These are phyloP conservation scores for Trinectes maculatus DNA, from an alignment of 2,113 vertebrate genomes.

Conservation along the genomic window DNA sequence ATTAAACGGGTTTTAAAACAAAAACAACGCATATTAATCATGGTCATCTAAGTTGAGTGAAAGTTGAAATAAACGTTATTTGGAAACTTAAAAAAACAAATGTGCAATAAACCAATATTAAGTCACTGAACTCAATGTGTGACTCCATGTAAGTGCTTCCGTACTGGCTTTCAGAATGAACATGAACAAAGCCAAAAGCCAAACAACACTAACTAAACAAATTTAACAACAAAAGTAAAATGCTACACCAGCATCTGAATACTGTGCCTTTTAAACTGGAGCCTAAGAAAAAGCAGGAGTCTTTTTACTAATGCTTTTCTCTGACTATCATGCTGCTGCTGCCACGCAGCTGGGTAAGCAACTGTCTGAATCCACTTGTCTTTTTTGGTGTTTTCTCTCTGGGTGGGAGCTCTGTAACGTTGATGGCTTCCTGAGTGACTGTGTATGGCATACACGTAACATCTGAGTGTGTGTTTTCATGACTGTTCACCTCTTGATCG, in stretches of 20 bases:
- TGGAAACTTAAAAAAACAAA: background rate
- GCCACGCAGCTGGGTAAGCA: slow-evolving; percentile 55
- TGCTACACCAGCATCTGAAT: background rate
- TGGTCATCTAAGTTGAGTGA: background rate
- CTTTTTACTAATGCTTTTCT: slow-evolving; percentile 34
- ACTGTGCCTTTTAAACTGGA: background rate
- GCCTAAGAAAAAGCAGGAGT: background rate
- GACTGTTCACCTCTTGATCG: background rate
- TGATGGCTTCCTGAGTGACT: background rate
- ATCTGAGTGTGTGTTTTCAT: background rate
- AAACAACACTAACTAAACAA: too few relatives aligned
- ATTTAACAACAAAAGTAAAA: background rate
- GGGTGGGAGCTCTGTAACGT: accelerated
- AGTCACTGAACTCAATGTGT: background rate
- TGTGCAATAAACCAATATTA: background rate
- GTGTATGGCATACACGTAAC: background rate
- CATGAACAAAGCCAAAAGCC: background rate
- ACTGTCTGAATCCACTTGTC: slow-evolving; percentile 39
- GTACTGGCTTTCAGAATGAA: background rate
- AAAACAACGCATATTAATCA: background rate
- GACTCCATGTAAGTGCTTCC: too few relatives aligned
- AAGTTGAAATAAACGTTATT: too few relatives aligned
- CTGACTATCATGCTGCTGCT: slow-evolving; percentile 61
- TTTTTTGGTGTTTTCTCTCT: background rate
- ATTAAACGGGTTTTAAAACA: background rate